Conservation (phyloP, 2,113 vertebrate species). For the Peromyscus leucopus region DNA sequence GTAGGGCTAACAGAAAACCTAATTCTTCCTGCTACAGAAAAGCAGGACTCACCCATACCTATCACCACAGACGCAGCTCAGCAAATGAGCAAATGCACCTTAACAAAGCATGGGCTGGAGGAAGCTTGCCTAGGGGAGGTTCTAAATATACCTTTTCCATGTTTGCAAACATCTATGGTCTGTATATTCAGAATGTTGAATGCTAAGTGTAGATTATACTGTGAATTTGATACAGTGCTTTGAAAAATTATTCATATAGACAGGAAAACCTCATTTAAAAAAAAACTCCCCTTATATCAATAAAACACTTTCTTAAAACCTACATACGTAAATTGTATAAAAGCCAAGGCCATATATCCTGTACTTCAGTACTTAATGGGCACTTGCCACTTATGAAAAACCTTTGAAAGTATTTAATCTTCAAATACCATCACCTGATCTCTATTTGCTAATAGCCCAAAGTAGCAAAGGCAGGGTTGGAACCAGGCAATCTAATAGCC, state of each 20-base stretch:
- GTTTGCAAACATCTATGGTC: too few relatives aligned
- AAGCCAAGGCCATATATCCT: background rate
- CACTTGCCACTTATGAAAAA: background rate
- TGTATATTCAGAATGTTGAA: too few relatives aligned
- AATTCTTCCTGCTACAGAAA: background rate
- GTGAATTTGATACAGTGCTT: too few relatives aligned
- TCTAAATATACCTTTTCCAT: too few relatives aligned
- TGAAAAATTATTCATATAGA: too few relatives aligned
- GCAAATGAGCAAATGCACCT: background rate
- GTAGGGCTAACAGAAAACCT: too few relatives aligned
- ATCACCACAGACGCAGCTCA: background rate
- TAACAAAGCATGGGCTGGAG: too few relatives aligned
- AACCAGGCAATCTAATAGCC: background rate
- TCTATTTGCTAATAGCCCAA: background rate
- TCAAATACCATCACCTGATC: background rate
- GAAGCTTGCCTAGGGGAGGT: too few relatives aligned
- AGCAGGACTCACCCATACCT: background rate
- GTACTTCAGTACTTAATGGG: background rate
- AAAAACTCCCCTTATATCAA: background rate
- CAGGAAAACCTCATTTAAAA: background rate
- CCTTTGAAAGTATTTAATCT: background rate
- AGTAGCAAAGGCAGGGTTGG: background rate
- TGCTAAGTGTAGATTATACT: too few relatives aligned
- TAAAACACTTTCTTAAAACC: background rate
- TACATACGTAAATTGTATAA: background rate